Evolutionary conservation across 1,140 invertebrate genomes (phyloP).

Genomic region (Aphelenchoides avenae): DNA sequence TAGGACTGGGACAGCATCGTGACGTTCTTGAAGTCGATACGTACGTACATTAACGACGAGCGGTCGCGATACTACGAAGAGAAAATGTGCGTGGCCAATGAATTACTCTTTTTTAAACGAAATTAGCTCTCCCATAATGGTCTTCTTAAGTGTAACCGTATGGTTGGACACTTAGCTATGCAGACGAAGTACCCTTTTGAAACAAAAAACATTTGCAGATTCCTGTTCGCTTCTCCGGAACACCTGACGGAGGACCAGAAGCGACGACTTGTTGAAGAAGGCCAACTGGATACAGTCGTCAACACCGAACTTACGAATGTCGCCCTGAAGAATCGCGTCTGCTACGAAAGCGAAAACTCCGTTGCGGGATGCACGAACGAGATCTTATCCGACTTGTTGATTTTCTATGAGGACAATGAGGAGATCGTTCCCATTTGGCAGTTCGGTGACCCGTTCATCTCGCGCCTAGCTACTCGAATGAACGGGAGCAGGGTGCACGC

Average conservation of each 20-base stretch:
- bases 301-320: constrained; percentile 46
- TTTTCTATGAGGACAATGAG: constrained; percentile 16
- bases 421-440: constrained; percentile 32
- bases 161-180: too few relatives aligned
- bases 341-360: constrained; percentile 17
- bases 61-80: neutral
- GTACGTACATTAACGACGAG: constrained; percentile 20
- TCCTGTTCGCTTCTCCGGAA: constrained; percentile 37
- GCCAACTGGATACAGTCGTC: constrained; percentile 29
- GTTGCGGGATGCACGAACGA: constrained; percentile 40
- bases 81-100: neutral
- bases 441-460: constrained; percentile 32
- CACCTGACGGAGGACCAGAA: constrained; percentile 37
- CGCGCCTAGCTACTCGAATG: constrained; percentile 29
- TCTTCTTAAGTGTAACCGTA: too few relatives aligned
- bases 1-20: constrained; percentile 8
- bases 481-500: constrained; percentile 24
- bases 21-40: constrained; percentile 2
- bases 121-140: too few relatives aligned
- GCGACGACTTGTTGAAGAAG: constrained; percentile 23
- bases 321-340: constrained; percentile 34
- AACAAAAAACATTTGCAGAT: constrained; percentile 31
- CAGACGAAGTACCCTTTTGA: constrained; percentile 5
- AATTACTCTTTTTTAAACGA: neutral
- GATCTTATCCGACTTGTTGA: constrained; percentile 33